Percentiles rank a stretch among this genome's conserved stretches.
Evolutionary conservation across 1,140 invertebrate species (phyloP).

Genomic region (Orius laevigatus): DNA sequence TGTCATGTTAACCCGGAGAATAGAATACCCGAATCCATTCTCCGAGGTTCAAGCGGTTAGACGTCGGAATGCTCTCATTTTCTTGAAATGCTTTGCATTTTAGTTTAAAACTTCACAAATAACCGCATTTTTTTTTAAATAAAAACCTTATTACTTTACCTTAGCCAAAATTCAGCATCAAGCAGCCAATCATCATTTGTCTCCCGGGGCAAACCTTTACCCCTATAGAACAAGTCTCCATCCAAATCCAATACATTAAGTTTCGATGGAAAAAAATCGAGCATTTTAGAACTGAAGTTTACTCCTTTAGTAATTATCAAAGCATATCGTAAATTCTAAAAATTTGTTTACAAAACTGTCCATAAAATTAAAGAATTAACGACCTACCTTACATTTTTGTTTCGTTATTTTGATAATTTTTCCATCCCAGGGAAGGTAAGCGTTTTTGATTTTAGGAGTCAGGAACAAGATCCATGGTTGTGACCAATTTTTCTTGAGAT

Average conservation of each 20-base stretch:
- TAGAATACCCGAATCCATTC: too few species aligned
- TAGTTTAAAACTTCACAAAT: too few species aligned
- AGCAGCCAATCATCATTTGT: slow-evolving; percentile 13
- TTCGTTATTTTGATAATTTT: slow-evolving; percentile 8
- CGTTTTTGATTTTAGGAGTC: slow-evolving; percentile 14
- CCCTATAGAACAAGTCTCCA: slow-evolving; percentile 17
- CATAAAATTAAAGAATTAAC: too few species aligned
- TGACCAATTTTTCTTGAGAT: background rate
- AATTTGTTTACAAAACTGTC: background rate
- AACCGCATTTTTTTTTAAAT: too few species aligned
- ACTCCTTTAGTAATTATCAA: slow-evolving; percentile 10
- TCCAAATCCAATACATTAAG: slow-evolving; percentile 16
- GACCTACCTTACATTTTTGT: slow-evolving; percentile 13
- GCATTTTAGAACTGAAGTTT: slow-evolving; percentile 6
- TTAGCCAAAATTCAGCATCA: slow-evolving; percentile 15
- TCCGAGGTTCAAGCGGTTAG: too few species aligned
- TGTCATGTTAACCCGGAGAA: too few species aligned
- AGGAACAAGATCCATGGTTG: slow-evolving; percentile 10
- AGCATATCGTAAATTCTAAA: slow-evolving; percentile 11
- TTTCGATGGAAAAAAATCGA: slow-evolving; percentile 8
- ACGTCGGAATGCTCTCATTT: too few species aligned
- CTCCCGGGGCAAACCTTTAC: background rate
- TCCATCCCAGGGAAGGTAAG: slow-evolving; percentile 13
- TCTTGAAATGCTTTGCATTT: too few species aligned
- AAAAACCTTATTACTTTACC: too few species aligned